Percentiles rank a stretch among this genome's conserved stretches.
Evolutionary conservation across 2,113 vertebrate genomes (phyloP).

Genomic region (Galbula dea): DNA sequence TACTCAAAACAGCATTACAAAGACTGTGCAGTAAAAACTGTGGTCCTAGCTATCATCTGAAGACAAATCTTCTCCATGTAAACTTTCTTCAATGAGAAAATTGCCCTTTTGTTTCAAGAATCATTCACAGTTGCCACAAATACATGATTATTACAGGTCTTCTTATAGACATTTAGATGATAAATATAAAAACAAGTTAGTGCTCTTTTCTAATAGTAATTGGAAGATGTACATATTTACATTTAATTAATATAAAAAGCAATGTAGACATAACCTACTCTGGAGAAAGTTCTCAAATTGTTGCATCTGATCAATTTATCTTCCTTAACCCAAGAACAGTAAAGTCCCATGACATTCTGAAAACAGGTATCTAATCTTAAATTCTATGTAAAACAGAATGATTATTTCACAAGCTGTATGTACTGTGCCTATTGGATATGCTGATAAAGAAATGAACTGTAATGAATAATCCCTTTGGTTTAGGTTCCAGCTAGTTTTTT

Average conservation of each 20-base stretch:
- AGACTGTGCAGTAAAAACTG: neutral
- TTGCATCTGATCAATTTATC: neutral
- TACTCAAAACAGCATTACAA: neutral
- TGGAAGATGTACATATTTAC: neutral
- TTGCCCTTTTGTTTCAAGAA: neutral
- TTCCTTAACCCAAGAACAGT: neutral
- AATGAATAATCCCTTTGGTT: neutral
- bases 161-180: neutral
- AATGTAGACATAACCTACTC: neutral
- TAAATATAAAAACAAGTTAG: neutral
- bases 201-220: neutral
- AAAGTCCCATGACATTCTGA: neutral
- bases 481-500: constrained; percentile 4
- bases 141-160: neutral
- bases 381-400: neutral
- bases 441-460: neutral
- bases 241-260: neutral
- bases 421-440: neutral
- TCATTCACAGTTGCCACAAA: neutral
- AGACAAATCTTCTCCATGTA: neutral
- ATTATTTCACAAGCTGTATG: neutral
- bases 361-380: neutral
- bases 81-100: neutral
- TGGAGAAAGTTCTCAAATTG: neutral
- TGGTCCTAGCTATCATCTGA: neutral